Evolutionary conservation across 2,797 vertebrate genomes (phyloP), one percentile per base, ranked within the genome.

Genomic region (Menidia menidia): DNA sequence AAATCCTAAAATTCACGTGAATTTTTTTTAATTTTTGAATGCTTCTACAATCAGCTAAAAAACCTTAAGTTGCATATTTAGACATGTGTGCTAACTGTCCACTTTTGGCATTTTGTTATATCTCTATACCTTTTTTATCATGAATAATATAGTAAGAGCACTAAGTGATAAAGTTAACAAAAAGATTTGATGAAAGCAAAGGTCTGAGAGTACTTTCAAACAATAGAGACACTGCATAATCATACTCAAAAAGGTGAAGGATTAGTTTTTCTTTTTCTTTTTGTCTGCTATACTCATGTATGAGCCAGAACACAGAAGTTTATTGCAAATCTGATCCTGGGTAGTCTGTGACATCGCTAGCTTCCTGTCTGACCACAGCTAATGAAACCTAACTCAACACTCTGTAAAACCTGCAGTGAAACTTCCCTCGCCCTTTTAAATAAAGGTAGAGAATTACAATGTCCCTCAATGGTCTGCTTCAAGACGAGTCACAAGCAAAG

Each of bases 321-420:
- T 73, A 77, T 63, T 41, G 68, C 59, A 76, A 71, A 83, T 73
- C 66, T 67, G 64, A 86, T 63, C 64, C 54, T 14, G 71, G 62
- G 53, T 56, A 33, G 58, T 64, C 19, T 50, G 43, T 77, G 63
- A 68, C 66, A 32, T 82, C 68, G 50, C 3, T 16, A 33, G 61
- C 53, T 70, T 71, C 74, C 55, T 76, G 14, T 6, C 64, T 47
- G 73, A 87, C 81, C 76, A 52, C 84, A 81, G 74, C 78, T 54
- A 65, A 84, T 84, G 83, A 87, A 84, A 85, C 73, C 73, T 33
- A 80, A 84, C 83, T 79, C 80, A 78, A 79, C 80, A 87, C 69
- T 78, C 79, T 82, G 85, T 88, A 84, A 89, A 89, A 88, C 12
- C 35, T 51, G 52, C 84, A 84, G 48, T 89, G 84, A 88, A 88